phyloP scores from a whole-genome alignment of 2,888 invertebrate genomes.

The Ormyrus pomaceus region DNA sequence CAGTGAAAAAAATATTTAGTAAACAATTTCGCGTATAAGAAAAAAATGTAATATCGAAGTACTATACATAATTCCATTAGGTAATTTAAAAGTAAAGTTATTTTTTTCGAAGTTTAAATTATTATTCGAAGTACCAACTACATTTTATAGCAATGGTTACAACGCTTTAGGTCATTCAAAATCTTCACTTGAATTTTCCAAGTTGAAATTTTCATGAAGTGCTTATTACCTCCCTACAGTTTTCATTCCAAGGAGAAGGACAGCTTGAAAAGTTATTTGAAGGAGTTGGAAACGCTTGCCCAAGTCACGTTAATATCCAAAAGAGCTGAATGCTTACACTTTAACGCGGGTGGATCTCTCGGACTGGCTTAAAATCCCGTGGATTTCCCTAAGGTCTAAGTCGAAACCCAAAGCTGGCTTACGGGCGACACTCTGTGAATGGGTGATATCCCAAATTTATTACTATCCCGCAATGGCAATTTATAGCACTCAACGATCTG shows the following conservation, averaged over 20 bases:
- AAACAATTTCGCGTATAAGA: no score
- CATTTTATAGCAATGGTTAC: no score
- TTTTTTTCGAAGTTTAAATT: no score
- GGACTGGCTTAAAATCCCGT: constrained; percentile 13
- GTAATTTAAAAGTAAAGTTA: no score
- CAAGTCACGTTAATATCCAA: constrained; percentile 22
- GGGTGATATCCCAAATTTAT: constrained; percentile 25
- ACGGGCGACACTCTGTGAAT: constrained; percentile 18
- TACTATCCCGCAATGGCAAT: constrained; percentile 8
- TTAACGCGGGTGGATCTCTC: constrained; percentile 11
- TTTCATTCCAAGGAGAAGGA: background rate
- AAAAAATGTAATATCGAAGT: no score
- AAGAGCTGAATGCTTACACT: constrained; percentile 13
- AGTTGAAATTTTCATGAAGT: no score
- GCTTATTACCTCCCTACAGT: no score
- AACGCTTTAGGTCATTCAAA: no score
- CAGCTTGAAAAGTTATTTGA: background rate
- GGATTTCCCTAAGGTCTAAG: constrained; percentile 39
- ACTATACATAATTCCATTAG: no score
- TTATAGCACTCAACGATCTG: constrained; percentile 10
- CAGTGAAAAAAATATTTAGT: no score
- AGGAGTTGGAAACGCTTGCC: background rate
- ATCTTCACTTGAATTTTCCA: no score
- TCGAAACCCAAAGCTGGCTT: constrained; percentile 34
- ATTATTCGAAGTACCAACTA: no score